A percentile compares a stretch with the other conserved stretches of the same genome.
phyloP scores from a whole-genome alignment of 2,888 invertebrate species.

The Apantesis nais region DNA sequence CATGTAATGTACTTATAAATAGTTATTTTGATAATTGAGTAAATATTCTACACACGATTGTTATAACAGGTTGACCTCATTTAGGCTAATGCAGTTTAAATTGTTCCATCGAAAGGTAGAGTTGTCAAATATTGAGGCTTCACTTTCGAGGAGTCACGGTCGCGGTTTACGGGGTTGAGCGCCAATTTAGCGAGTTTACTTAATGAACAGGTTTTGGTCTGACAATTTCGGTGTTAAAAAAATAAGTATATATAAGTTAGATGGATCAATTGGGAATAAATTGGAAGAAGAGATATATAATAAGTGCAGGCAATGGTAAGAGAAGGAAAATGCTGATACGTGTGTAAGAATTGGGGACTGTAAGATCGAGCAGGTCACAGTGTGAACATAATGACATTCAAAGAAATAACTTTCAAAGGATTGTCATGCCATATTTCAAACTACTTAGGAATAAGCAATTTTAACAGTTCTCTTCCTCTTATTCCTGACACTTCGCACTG shows the following conservation, averaged over 20 bases:
- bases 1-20: slow-evolving; percentile 9
- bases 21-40: slow-evolving; percentile 4
- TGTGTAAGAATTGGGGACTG: too few relatives aligned
- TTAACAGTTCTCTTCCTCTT: too few relatives aligned
- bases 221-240: not conserved
- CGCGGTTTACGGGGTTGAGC: slow-evolving; percentile 5
- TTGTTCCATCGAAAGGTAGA: slow-evolving; percentile 36
- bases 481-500: too few relatives aligned
- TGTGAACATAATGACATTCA: too few relatives aligned
- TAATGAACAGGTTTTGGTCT: slow-evolving; percentile 1
- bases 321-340: too few relatives aligned
- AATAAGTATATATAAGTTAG: not conserved
- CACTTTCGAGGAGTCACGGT: slow-evolving; percentile 38
- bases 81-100: slow-evolving; percentile 45
- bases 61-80: slow-evolving; percentile 17
- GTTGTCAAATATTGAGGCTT: slow-evolving; percentile 22
- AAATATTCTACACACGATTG: not conserved
- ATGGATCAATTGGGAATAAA: not conserved
- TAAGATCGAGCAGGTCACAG: too few relatives aligned
- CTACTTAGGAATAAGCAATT: too few relatives aligned
- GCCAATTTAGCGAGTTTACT: slow-evolving; percentile 4
- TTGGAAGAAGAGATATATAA: not conserved
- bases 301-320: not conserved
- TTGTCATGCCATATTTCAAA: too few relatives aligned
- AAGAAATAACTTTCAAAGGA: too few relatives aligned